phyloP scores from a whole-genome alignment of 2,888 invertebrate genomes.

The Dusona sp. region DNA sequence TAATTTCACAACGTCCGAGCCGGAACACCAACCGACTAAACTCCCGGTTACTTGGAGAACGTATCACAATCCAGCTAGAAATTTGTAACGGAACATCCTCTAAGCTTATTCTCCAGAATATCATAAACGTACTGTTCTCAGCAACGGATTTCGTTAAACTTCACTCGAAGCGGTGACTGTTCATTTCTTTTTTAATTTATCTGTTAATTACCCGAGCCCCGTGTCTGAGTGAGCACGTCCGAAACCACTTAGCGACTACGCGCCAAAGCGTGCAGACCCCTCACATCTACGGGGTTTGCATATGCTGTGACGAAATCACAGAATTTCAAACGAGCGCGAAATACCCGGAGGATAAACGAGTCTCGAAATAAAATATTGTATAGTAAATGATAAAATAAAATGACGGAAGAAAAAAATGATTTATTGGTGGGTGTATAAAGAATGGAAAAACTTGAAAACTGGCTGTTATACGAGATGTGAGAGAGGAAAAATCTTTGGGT shows the following conservation, averaged over 20 bases:
- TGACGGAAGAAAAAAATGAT: background rate
- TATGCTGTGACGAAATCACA: slow-evolving; percentile 10
- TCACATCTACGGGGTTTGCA: background rate
- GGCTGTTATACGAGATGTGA: slow-evolving; percentile 3
- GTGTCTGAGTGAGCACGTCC: slow-evolving; percentile 44
- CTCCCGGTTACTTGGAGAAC: background rate
- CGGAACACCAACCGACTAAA: slow-evolving; percentile 8
- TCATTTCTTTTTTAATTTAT: background rate
- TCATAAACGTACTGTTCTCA: background rate
- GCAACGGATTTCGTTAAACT: background rate
- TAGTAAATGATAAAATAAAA: background rate
- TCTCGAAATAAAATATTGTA: background rate
- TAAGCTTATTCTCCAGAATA: background rate
- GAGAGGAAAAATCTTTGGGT: slow-evolving; percentile 45
- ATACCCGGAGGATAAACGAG: slow-evolving; percentile 1
- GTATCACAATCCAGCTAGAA: background rate
- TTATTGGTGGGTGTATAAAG: background rate
- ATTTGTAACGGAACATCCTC: background rate
- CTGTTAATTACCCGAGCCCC: background rate
- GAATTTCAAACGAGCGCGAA: slow-evolving; percentile 22
- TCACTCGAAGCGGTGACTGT: slow-evolving; percentile 12
- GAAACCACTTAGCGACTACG: slow-evolving; percentile 45
- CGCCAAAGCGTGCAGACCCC: slow-evolving; percentile 30
- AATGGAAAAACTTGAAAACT: background rate
- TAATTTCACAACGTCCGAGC: background rate